Base-by-base conservation (phyloP, 2,888 invertebrate species). In the Aquatica leii region DNA sequence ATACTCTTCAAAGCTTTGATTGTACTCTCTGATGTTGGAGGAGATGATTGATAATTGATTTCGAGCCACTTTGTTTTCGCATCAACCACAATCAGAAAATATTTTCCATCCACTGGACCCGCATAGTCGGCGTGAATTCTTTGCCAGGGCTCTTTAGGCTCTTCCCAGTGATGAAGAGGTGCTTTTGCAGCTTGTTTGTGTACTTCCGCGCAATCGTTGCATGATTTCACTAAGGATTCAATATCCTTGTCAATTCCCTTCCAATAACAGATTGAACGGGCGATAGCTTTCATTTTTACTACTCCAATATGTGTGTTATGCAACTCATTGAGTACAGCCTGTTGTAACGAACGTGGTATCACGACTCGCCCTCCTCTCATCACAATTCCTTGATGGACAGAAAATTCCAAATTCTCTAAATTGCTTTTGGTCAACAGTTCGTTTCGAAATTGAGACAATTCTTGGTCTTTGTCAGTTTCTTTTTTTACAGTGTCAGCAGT, bases 11-110 rank as follows among this genome's bases (percentile, higher is more conserved):
- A 37, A 37, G 37, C 37, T 37, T 37, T 37, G 11, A 37, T 37
- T 37, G 37, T 37, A 37, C 37, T 37, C 11, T 37, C 37, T 2
- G 37, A 37, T 31, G 31, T 31, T 31, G 31, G 31, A 31, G 5
- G 31, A 31, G 31, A 31, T 31, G 31, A 31, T 31, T 31, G 31
- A 31, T 31, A 31, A 31, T 9, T 31, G 31, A 31, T 31, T 31
- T 31, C 31, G 9, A 56, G 55, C 69, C 67, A 73, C 43, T 71
- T 70, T 0, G 69, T 66, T 17, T 62, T 49, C 2, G 73, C 56
- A 51, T 74, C 73, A 0, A 74, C 69, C 1, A 71, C 55, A 1
- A 74, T 54, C 6, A 73, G 52, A 43, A 68, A 70, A 35, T 59
- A 52, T 24, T 58, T 48, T 12, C 66, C 67, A 15, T 66, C 37